Percentiles rank a stretch among this genome's conserved stretches.
Conservation (phyloP, 2,113 vertebrate genomes). For the Potamarius usumacintae region DNA sequence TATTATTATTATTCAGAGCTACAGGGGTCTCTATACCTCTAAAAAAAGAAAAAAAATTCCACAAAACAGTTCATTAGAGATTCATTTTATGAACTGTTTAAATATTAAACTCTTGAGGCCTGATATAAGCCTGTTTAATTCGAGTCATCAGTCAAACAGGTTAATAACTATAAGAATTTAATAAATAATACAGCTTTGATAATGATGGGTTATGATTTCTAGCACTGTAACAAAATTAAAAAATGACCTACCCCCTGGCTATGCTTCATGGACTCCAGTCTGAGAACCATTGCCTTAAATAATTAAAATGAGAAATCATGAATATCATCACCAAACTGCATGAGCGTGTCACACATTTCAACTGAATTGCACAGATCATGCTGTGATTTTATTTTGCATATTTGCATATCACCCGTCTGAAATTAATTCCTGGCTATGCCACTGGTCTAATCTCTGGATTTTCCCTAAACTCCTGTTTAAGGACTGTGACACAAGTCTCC, state of each 20-base stretch:
- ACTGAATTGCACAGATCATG: not conserved
- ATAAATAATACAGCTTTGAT: not conserved
- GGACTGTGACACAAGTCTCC: not conserved
- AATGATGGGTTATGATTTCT: not conserved
- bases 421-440: not conserved
- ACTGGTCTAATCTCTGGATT: not conserved
- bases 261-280: not conserved
- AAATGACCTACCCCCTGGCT: not conserved
- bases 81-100: not conserved
- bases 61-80: not conserved
- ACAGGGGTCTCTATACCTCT: not conserved
- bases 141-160: not conserved
- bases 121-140: not conserved
- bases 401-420: too few relatives aligned
- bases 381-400: constrained; percentile 4
- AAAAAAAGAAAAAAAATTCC: not conserved
- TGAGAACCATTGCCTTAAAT: not conserved
- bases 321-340: not conserved
- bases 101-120: not conserved
- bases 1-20: not conserved
- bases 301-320: constrained; percentile 14
- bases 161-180: not conserved
- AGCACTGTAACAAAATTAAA: not conserved
- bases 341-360: not conserved
- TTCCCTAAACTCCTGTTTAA: not conserved